Conservation (phyloP, 2,888 invertebrate genomes). For the Erebia aethiops region DNA sequence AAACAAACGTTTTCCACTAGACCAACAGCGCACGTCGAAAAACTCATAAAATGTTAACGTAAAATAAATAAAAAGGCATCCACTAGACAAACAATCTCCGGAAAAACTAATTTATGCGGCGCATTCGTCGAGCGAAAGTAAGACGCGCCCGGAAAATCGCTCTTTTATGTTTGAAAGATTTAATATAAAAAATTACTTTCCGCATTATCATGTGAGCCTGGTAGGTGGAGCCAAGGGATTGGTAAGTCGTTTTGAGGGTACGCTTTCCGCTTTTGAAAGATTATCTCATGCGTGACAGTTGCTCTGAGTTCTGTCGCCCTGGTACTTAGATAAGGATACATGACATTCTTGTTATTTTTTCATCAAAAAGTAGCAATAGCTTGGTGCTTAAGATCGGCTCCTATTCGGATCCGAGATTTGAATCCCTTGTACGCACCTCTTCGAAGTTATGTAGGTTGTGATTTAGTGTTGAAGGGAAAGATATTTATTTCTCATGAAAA, state of each 20-base stretch:
- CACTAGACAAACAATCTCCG: conserved; percentile 76
- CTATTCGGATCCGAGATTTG: no score
- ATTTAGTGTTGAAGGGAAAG: no score
- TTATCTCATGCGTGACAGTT: conserved; percentile 79
- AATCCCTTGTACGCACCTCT: no score
- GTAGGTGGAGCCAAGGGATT: conserved; percentile 58
- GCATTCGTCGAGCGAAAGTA: conserved; percentile 63
- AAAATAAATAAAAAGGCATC: conserved; percentile 66
- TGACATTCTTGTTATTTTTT: conserved; percentile 29
- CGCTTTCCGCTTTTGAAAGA: conserved; percentile 62
- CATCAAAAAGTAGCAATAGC: not conserved
- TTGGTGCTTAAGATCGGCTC: no score
- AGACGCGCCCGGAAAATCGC: conserved; percentile 63
- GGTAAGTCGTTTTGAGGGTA: conserved; percentile 57
- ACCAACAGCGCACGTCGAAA: conserved; percentile 51
- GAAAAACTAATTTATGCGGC: conserved; percentile 80
- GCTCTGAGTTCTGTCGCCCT: conserved; percentile 56
- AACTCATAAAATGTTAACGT: conserved; percentile 74
- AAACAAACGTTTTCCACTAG: conserved; percentile 43
- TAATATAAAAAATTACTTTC: conserved; percentile 81
- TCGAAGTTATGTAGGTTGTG: no score
- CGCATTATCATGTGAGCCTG: conserved; percentile 75
- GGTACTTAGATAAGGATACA: conserved; percentile 54
- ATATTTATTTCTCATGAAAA: no score
- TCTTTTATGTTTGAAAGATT: conserved; percentile 80